Evolutionary conservation across 2,797 vertebrate species (phyloP).

Genomic region (Triplophysa yarkandensis): DNA sequence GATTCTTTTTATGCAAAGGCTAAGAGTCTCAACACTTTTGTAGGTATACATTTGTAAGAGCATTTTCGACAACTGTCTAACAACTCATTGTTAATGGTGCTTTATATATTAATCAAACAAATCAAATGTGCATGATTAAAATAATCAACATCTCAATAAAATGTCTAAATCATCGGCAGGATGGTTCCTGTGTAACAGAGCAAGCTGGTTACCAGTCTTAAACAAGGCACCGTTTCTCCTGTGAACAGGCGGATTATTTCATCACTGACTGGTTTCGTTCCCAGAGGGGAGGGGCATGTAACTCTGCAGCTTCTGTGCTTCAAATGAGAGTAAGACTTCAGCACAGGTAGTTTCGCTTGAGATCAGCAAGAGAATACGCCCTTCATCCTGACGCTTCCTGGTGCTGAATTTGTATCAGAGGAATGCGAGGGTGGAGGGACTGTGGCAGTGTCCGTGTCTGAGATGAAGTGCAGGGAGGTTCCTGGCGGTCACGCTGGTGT

Average conservation of each 20-base stretch:
- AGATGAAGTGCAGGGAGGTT: slow-evolving; percentile 50
- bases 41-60: no score
- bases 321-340: background rate
- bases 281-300: slow-evolving; percentile 2
- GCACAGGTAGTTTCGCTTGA: slow-evolving; percentile 38
- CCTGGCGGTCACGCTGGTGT: slow-evolving; percentile 45
- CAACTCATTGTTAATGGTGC: background rate
- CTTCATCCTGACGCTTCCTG: slow-evolving; percentile 21
- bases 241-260: slow-evolving; percentile 24
- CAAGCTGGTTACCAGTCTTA: background rate
- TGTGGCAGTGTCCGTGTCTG: slow-evolving; percentile 36
- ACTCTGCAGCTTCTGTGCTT: slow-evolving; percentile 8
- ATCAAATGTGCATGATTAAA: background rate
- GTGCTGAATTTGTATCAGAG: slow-evolving; percentile 14
- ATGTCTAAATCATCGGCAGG: background rate
- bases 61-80: no score
- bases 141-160: slow-evolving; percentile 1
- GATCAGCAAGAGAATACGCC: slow-evolving; percentile 18
- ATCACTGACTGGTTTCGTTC: slow-evolving; percentile 43
- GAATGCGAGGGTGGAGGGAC: slow-evolving; percentile 23
- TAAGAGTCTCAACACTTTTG: background rate
- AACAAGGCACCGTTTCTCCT: background rate
- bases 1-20: background rate
- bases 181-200: slow-evolving; percentile 4
- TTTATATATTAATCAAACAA: background rate